Evolutionary conservation across 2,797 vertebrate genomes (phyloP).

Genomic region (Leptodactylus fallax): DNA sequence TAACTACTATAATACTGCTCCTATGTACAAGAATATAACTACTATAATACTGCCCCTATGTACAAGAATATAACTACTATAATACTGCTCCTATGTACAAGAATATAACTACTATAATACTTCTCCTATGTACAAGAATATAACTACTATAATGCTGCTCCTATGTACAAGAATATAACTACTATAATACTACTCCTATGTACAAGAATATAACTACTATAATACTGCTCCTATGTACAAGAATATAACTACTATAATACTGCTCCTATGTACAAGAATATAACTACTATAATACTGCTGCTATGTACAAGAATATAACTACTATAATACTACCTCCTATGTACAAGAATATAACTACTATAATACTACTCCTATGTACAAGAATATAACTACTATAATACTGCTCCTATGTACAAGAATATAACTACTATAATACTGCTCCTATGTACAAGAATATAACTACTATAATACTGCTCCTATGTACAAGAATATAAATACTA

Average conservation of each 20-base stretch:
- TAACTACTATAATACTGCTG: conserved; percentile 6
- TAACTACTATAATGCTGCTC: conserved; percentile 8
- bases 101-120: conserved; percentile 15
- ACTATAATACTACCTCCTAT: neutral
- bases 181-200: neutral
- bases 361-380: neutral
- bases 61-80: conserved; percentile 8
- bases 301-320: conserved; percentile 5
- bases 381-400: conserved; percentile 20
- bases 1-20: neutral
- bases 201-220: conserved; percentile 16
- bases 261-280: neutral
- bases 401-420: neutral
- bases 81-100: neutral
- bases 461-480: neutral
- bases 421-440: conserved; percentile 7
- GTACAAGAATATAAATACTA: conserved; percentile 11
- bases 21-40: conserved; percentile 5
- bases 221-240: neutral
- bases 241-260: conserved; percentile 18
- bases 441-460: conserved; percentile 11
- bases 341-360: conserved; percentile 10
- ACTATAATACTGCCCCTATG: conserved; percentile 1
- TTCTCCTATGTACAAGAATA: neutral
- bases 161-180: conserved; percentile 11